Evolutionary conservation across 2,797 vertebrate genomes (phyloP).

Genomic region (Otus scops): DNA sequence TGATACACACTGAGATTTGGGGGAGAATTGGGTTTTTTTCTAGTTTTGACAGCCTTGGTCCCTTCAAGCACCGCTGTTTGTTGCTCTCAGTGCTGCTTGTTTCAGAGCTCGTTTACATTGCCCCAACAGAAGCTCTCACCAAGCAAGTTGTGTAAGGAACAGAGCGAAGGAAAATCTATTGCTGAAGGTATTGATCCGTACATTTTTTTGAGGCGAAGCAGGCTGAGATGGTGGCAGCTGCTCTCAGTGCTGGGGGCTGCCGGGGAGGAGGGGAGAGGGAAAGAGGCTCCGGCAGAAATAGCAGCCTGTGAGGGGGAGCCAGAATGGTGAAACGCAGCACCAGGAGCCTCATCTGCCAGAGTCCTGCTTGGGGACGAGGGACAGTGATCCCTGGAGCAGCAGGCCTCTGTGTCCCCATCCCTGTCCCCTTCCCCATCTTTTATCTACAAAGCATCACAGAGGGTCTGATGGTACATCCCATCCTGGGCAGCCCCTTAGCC

Average conservation of each 20-base stretch:
- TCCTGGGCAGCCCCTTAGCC: not conserved
- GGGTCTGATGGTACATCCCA: not conserved
- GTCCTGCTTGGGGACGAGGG: not conserved
- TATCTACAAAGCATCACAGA: not conserved
- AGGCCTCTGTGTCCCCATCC: not conserved
- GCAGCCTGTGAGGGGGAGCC: rapidly evolving
- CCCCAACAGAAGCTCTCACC: not conserved
- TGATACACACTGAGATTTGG: not conserved
- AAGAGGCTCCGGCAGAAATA: not conserved
- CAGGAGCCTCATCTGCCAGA: not conserved
- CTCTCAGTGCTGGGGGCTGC: not conserved
- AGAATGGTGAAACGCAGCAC: rapidly evolving
- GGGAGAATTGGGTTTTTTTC: not conserved
- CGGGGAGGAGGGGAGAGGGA: not conserved
- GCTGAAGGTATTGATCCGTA: not conserved
- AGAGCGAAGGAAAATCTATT: not conserved
- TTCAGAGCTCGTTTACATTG: not conserved
- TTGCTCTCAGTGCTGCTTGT: not conserved
- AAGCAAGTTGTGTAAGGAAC: not conserved
- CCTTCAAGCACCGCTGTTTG: rapidly evolving
- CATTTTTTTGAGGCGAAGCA: not conserved
- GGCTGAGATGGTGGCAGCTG: not conserved
- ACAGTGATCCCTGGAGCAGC: rapidly evolving
- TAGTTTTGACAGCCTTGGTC: not conserved
- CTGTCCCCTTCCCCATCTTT: not conserved